Evolutionary conservation across 2,797 vertebrate species (phyloP), one percentile per base, ranked within the genome.

Genomic region (Atherinosoma microstoma): DNA sequence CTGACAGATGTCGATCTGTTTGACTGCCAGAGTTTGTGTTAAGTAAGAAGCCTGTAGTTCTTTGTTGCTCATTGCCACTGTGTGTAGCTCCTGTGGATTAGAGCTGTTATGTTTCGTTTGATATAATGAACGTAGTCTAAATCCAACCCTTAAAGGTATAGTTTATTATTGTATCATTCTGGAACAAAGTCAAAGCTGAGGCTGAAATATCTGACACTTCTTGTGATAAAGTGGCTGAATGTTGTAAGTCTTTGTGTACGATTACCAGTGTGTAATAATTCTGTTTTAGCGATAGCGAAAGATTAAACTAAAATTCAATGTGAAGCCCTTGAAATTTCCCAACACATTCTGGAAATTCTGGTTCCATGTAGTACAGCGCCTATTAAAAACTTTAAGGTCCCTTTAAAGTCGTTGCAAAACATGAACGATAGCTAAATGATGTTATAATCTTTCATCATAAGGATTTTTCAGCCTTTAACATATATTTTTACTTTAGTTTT

Each of bases 1-100:
- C 0, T n/a, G 27, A 16, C 18, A 0, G 0, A 1, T 24, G 34
- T 51, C 0, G 36, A 20, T 20, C 6, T 3, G 40, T 4, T 1
- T 47, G 2, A 4, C 2, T 10, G n/a, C 2, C 3, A 5, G 16
- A 32, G 20, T 60, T 32, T 0, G 0, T 0, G 36, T 8, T 7
- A 1, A 45, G 1, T 0, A 0, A 54, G 27, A 4, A 4, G 20
- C 0, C 0, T 40, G 47, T 10, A 22, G 64, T 10, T 12, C 15
- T 15, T 12, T 6, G 20, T 12, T 60, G 56, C 40, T 29, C 7
- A 30, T 18, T 66, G 59, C 57, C 40, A 29, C 27, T 29, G 58
- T 32, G 30, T 62, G 59, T 45, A 4, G 40, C 73, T 51, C 29
- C 35, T 69, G 42, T 16, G 54, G 54, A 57, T 56, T 16, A 56